Percentiles rank a stretch among this genome's conserved stretches.
These are phyloP conservation scores for Limulus polyphemus DNA, from an alignment of 2,888 invertebrate species.

Conservation along the genomic window DNA sequence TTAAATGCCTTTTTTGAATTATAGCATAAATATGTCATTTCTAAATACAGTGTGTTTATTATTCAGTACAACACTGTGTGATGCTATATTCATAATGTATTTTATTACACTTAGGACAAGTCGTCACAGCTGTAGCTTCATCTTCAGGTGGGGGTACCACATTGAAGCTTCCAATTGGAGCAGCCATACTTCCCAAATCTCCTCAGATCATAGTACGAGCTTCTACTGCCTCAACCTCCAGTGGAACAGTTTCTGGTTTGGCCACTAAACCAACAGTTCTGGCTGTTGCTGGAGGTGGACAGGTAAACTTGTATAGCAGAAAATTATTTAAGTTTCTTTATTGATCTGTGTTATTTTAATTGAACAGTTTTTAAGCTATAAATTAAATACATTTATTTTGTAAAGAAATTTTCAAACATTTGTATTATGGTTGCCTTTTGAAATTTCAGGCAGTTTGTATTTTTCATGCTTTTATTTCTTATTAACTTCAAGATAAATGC, in stretches of 20 bases:
- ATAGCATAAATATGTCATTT: too few species aligned
- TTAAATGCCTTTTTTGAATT: too few species aligned
- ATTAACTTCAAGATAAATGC: too few species aligned
- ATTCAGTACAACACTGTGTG: too few species aligned
- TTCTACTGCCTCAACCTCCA: slow-evolving; percentile 44
- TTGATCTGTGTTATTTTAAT: neutral
- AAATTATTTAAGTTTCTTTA: neutral
- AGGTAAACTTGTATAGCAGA: neutral
- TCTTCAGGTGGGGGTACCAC: slow-evolving; percentile 6
- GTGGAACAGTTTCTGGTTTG: too few species aligned
- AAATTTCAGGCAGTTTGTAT: too few species aligned
- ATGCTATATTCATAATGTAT: too few species aligned
- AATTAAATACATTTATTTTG: neutral
- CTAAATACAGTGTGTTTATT: too few species aligned
- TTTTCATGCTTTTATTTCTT: too few species aligned
- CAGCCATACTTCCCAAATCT: slow-evolving; percentile 25
- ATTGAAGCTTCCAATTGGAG: slow-evolving; percentile 22
- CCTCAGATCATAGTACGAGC: slow-evolving; percentile 17
- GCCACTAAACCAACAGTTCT: too few species aligned
- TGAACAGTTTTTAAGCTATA: neutral
- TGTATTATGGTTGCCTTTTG: too few species aligned
- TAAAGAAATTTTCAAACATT: too few species aligned
- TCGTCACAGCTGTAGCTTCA: slow-evolving; percentile 6
- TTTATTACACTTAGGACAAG: slow-evolving; percentile 9
- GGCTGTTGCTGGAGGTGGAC: neutral